A percentile compares a stretch with the other conserved stretches of the same genome.
Evolutionary conservation across 2,888 invertebrate species (phyloP).

Genomic region (Scaeva pyrastri): DNA sequence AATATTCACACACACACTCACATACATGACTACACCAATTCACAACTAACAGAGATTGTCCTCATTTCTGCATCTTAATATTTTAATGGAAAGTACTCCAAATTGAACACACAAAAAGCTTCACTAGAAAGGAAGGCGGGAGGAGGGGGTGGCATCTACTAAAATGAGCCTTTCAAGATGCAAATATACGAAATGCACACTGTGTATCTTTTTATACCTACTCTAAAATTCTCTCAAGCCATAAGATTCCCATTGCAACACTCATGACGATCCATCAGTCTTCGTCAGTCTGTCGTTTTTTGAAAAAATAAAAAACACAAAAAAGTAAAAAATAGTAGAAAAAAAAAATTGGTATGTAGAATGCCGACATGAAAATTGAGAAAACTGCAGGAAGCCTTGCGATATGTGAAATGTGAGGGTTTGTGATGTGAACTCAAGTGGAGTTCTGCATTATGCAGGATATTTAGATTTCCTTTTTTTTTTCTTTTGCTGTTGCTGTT

Average conservation of each 20-base stretch:
- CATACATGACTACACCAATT: background rate
- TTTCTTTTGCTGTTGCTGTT: too few species aligned
- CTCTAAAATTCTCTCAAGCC: conserved; percentile 63
- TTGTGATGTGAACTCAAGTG: conserved; percentile 55
- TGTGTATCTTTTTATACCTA: conserved; percentile 35
- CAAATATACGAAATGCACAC: conserved; percentile 67
- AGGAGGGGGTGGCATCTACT: background rate
- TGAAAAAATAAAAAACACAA: background rate
- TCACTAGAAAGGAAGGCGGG: background rate
- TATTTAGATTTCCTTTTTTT: conserved; percentile 48
- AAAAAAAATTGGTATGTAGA: background rate
- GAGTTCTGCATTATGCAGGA: conserved; percentile 62
- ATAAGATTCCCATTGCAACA: conserved; percentile 45
- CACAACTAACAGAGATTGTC: conserved; percentile 42
- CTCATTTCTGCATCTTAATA: conserved; percentile 56
- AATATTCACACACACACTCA: too few species aligned
- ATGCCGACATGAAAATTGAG: conserved; percentile 32
- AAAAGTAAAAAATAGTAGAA: background rate
- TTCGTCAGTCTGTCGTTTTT: conserved; percentile 28
- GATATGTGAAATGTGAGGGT: background rate
- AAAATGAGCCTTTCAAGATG: conserved; percentile 63
- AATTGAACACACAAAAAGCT: conserved; percentile 30
- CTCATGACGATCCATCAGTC: conserved; percentile 53
- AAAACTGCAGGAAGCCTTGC: conserved; percentile 8
- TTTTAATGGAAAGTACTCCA: conserved; percentile 66